Evolutionary conservation across 2,888 invertebrate genomes (phyloP), one percentile per base, ranked within the genome.

Genomic region (Drosophila paucipuncta): DNA sequence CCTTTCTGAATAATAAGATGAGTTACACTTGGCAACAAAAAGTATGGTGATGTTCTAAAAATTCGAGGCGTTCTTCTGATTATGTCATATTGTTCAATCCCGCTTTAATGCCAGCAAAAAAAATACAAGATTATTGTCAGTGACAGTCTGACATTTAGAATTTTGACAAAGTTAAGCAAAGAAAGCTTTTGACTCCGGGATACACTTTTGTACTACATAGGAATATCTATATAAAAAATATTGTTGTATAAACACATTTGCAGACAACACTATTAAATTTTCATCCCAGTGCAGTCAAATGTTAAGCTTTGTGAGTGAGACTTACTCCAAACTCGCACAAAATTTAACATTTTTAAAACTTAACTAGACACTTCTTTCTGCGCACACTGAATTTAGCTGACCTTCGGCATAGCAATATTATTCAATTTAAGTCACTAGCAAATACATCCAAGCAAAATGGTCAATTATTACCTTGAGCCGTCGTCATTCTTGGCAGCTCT

Each of bases 391-490:
- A 68, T 60, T 54, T 25, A 43, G n/a, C 6, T 59, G 58, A 65
- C 89, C 70, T 79, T 85, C 68, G 31, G 31, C 25, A 13, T 28
- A 31, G 28, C 41, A 49, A 65, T 64, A 68, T 70, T 35, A 43
- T 64, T 43, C 28, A 55, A 57, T 35, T 65, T 50, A 65, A 74
- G 41, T 57, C 50, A 52, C 11, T 25, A n/a, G 41, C 22, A 58
- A 49, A 63, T 49, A 35, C 39, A 43, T 64, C 28, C 52, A 65
- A 55, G 54, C 59, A 63, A 59, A 43, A 49, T 55, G 64, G 58
- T 55, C 62, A 63, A 73, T 57, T 64, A 61, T 90, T 84, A 78
- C 84, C 84, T 85, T 85, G 84, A 89, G 89, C 64, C 71, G 91
- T 77, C 86, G 65, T 58, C 11, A 11, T 65, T 82, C 63, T 71